Base-by-base conservation (phyloP, 1,140 invertebrate genomes). In the Fopius arisanus region DNA sequence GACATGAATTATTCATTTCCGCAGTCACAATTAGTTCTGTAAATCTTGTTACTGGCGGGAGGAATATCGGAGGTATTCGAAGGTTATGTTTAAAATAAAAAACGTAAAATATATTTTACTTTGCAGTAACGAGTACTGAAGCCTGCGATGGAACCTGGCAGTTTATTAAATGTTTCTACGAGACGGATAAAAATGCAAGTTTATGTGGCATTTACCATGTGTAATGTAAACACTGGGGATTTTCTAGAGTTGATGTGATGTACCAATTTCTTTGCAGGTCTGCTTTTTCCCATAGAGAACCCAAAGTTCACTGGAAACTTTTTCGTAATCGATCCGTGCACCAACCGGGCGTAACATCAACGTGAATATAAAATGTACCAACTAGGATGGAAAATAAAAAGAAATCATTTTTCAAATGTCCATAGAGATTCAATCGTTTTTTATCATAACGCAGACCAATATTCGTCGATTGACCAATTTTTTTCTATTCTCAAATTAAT, bases 101-200 rank as follows among this genome's bases (percentile, higher is more conserved):
- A 33, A 43, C 10, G 26, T 37, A n/a, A n/a, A 31, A 12, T 43
- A 51, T 70, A 10, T 26, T 33, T 14, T 65, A 48, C 10, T 43
- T 68, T 70, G 4, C 73, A 77, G 71, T 66, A 72, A 74, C 67
- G 29, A 76, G 73, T 37, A 62, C 67, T 6, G 79, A 80, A 14
- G 51, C 37, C 7, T 80, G 79, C 48, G 79, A 75, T 21, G 41
- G 68, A 7, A 74, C 66, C 26, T 81, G 75, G 69, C 73, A 76
- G 54, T 79, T 76, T 62, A 75, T 62, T n/a, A 78, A 79, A 59
- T 81, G 79, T 73, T 67, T 62, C 10, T 81, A 72, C 23, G 75
- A 78, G 28, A 69, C 68, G 7, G 76, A 80, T 33, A 4, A 14
- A 9, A 23, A 33, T 51, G 71, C 70, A 72, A 75, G 33, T 2